These are phyloP conservation scores for Tribolium castaneum DNA, from an alignment of 1,140 invertebrate genomes.

Conservation along the genomic window DNA sequence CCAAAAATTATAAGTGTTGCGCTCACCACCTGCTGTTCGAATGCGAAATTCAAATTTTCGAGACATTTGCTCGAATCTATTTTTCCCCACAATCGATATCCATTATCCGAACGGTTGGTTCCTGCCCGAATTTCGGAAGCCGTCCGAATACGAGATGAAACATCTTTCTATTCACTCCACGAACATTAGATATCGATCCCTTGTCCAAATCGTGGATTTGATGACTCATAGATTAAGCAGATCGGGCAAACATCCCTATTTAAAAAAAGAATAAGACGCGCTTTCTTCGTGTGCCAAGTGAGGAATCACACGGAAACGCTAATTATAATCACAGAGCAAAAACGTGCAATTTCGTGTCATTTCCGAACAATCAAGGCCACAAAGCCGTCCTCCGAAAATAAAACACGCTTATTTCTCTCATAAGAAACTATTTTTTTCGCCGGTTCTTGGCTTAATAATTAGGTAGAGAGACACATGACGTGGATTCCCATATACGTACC, in stretches of 20 bases:
- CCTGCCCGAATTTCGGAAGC: slow-evolving; percentile 24
- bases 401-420: neutral
- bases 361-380: slow-evolving; percentile 26
- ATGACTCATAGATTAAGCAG: slow-evolving; percentile 23
- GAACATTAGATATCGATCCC: slow-evolving; percentile 35
- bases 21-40: neutral
- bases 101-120: slow-evolving; percentile 25
- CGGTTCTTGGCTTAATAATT: neutral
- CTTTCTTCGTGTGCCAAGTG: neutral
- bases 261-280: neutral
- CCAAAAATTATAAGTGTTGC: no score
- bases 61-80: neutral
- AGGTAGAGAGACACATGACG: slow-evolving; percentile 28
- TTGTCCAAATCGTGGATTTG: slow-evolving; percentile 28
- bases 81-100: neutral
- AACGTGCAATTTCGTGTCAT: slow-evolving; percentile 5
- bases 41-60: neutral
- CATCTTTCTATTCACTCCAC: slow-evolving; percentile 12
- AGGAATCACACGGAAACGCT: slow-evolving; percentile 25
- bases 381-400: neutral
- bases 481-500: slow-evolving; percentile 31
- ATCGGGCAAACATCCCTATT: slow-evolving; percentile 10
- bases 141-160: slow-evolving; percentile 16
- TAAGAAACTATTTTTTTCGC: neutral
- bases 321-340: slow-evolving; percentile 14